phyloP scores from a whole-genome alignment of 2,888 invertebrate genomes.

The Darwinula stevensoni region DNA sequence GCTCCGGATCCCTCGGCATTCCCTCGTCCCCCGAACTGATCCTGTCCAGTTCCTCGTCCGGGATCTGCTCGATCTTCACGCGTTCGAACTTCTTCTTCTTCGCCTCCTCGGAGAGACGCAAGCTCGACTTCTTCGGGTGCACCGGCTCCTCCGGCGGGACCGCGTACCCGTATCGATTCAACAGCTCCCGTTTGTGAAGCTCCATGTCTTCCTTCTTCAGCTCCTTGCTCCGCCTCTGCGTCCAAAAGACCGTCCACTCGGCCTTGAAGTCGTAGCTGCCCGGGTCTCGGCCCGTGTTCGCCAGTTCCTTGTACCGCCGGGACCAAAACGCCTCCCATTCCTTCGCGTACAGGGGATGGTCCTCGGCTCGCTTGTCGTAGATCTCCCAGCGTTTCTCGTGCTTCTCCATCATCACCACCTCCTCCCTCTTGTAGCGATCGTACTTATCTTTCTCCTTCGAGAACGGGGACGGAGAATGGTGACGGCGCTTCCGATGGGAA shows the following conservation, averaged over 20 bases:
- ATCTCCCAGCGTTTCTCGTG: constrained; percentile 33
- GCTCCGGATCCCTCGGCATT: not conserved
- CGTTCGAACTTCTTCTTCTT: constrained; percentile 32
- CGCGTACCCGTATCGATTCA: too few relatives aligned
- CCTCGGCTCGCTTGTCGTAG: constrained; percentile 56
- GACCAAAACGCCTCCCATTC: constrained; percentile 82
- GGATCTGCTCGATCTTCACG: constrained; percentile 29
- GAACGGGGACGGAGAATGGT: too few relatives aligned
- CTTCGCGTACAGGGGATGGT: constrained; percentile 55
- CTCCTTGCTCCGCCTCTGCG: constrained; percentile 44
- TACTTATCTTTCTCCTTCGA: constrained; percentile 17
- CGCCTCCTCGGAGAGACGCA: constrained; percentile 38
- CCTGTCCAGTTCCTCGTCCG: too few relatives aligned
- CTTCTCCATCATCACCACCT: constrained; percentile 24
- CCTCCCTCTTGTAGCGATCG: constrained; percentile 25
- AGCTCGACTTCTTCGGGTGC: too few relatives aligned
- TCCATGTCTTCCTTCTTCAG: too few relatives aligned
- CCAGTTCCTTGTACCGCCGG: constrained; percentile 40
- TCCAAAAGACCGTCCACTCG: constrained; percentile 67
- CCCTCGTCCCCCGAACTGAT: constrained; percentile 21
- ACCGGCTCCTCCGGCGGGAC: too few relatives aligned
- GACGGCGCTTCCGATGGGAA: too few relatives aligned
- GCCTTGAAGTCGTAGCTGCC: constrained; percentile 55
- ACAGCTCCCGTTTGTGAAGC: too few relatives aligned
- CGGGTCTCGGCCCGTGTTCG: constrained; percentile 38